These are phyloP conservation scores for Pangasius larnaudii DNA, from an alignment of 2,797 vertebrate species.

Conservation along the genomic window DNA sequence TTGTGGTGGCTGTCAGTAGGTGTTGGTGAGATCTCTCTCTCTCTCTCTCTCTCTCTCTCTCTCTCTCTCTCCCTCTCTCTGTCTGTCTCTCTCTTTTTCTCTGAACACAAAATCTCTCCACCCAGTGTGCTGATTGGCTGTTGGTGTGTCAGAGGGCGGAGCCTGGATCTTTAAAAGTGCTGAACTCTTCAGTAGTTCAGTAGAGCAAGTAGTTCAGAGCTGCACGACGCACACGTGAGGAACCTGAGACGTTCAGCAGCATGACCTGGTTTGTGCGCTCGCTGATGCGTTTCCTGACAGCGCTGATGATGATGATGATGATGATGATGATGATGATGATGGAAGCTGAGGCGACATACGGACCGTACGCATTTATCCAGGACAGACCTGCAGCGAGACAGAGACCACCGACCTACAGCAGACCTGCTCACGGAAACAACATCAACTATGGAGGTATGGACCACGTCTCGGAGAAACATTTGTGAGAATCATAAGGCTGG, in stretches of 20 bases:
- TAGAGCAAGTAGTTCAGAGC: constrained; percentile 10
- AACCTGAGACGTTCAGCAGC: constrained; percentile 22
- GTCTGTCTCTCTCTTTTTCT: not conserved
- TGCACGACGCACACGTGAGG: not conserved
- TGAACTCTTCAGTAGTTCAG: constrained; percentile 27
- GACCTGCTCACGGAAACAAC: constrained; percentile 46
- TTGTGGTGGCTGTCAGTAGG: too few relatives aligned
- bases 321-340: constrained; percentile 65
- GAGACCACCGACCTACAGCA: constrained; percentile 41
- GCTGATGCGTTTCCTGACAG: constrained; percentile 54
- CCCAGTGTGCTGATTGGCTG: constrained; percentile 48
- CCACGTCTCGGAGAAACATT: not conserved
- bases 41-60: not conserved
- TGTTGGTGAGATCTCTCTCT: not conserved
- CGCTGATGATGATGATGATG: constrained; percentile 61
- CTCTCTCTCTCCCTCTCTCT: not conserved
- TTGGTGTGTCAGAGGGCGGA: not conserved
- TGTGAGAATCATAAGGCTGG: not conserved
- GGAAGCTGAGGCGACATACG: constrained; percentile 59
- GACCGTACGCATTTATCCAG: constrained; percentile 59
- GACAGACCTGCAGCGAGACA: constrained; percentile 52
- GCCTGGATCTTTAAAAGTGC: constrained; percentile 1
- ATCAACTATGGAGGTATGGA: constrained; percentile 56
- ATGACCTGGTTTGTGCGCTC: constrained; percentile 63
- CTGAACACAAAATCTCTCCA: constrained; percentile 14